These are phyloP conservation scores for Hippocampus guttulatus DNA, from an alignment of 2,113 vertebrate species.

Conservation along the genomic window DNA sequence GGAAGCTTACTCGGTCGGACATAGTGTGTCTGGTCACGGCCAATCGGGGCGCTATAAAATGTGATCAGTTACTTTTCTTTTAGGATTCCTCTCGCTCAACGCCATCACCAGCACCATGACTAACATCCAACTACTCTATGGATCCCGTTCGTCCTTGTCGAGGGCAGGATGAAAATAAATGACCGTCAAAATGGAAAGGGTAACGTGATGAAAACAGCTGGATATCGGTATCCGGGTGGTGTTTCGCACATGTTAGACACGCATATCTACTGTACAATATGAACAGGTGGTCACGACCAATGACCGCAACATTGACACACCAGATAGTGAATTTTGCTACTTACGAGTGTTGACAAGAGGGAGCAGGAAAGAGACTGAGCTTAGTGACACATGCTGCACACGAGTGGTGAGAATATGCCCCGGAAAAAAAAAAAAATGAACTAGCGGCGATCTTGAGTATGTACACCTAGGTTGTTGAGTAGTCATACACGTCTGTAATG, in stretches of 20 bases:
- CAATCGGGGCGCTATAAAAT: conserved; percentile 68
- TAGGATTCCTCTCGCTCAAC: conserved; percentile 47
- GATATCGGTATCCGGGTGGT: conserved; percentile 33
- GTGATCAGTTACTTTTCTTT: conserved; percentile 60
- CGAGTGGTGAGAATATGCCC: neutral
- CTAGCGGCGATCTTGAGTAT: neutral
- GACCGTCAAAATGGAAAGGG: conserved; percentile 28
- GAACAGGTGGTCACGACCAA: conserved; percentile 40
- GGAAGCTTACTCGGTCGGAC: conserved; percentile 38
- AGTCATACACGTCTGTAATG: neutral
- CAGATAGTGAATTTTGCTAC: conserved; percentile 23
- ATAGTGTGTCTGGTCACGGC: conserved; percentile 59
- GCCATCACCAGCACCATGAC: conserved; percentile 56
- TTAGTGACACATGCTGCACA: conserved; percentile 8
- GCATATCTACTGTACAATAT: conserved; percentile 18
- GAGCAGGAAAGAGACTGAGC: conserved; percentile 7
- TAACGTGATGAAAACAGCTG: conserved; percentile 34
- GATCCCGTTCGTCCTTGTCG: conserved; percentile 57
- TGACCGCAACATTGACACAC: conserved; percentile 47
- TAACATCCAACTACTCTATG: conserved; percentile 61
- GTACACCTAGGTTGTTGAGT: neutral
- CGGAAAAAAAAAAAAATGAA: neutral
- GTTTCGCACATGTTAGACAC: conserved; percentile 24
- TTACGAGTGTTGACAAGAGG: conserved; percentile 9
- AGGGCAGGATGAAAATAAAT: conserved; percentile 34